phyloP scores from a whole-genome alignment of 2,888 invertebrate genomes.

The Tyria jacobaeae region DNA sequence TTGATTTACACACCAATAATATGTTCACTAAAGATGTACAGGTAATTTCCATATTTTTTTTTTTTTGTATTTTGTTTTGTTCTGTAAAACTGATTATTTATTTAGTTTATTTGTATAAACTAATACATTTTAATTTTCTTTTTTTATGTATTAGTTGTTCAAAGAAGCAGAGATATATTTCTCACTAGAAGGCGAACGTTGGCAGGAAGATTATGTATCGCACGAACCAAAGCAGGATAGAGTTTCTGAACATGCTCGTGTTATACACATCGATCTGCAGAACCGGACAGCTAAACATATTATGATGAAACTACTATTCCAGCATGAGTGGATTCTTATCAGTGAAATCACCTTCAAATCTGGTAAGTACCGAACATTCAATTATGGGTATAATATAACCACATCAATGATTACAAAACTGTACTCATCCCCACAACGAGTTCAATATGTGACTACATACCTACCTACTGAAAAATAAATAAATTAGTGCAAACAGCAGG shows the following conservation, averaged over 20 bases:
- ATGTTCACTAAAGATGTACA: slow-evolving; percentile 93
- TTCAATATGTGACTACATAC: no score
- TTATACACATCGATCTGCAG: slow-evolving; percentile 91
- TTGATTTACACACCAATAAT: slow-evolving; percentile 92
- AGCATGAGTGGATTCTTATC: slow-evolving; percentile 94
- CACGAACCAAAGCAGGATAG: slow-evolving; percentile 87
- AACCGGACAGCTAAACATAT: slow-evolving; percentile 92
- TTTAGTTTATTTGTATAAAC: not conserved
- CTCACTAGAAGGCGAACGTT: slow-evolving; percentile 92
- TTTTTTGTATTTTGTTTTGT: no score
- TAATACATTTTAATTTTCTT: no score
- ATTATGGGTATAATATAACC: slow-evolving; percentile 4
- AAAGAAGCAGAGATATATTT: slow-evolving; percentile 92
- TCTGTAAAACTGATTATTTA: no score
- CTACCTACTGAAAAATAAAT: not conserved
- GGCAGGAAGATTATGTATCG: slow-evolving; percentile 89
- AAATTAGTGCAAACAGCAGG: slow-evolving; percentile 46
- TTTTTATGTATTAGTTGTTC: slow-evolving; percentile 88
- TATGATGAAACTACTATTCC: slow-evolving; percentile 91
- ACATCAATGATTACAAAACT: not conserved
- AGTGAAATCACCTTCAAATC: slow-evolving; percentile 96
- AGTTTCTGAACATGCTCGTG: slow-evolving; percentile 86
- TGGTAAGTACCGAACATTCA: slow-evolving; percentile 81
- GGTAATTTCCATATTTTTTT: slow-evolving; percentile 71
- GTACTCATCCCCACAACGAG: not conserved